Percentiles rank a stretch among this genome's conserved stretches.
These are phyloP conservation scores for Drosophila helvetica DNA, from an alignment of 2,888 invertebrate species.

Conservation along the genomic window DNA sequence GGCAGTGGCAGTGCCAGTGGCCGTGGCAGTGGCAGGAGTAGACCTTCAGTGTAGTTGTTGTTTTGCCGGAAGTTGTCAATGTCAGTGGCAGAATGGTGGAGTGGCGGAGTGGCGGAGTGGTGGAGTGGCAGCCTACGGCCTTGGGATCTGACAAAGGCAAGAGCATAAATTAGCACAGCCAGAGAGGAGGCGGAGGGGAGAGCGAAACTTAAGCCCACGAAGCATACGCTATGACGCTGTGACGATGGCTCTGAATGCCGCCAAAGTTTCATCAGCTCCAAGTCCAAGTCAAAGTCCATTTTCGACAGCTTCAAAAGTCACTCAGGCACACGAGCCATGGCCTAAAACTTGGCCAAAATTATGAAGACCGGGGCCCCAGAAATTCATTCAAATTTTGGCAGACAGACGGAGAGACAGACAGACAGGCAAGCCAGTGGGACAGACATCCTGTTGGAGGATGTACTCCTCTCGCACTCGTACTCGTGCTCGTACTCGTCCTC, in stretches of 20 bases:
- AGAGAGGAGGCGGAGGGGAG: background rate
- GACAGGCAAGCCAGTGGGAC: slow-evolving; percentile 1
- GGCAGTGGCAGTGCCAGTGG: slow-evolving; percentile 3
- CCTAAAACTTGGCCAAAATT: slow-evolving; percentile 58
- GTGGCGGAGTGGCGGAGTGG: background rate
- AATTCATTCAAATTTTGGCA: slow-evolving; percentile 40
- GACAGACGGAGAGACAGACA: too few species aligned
- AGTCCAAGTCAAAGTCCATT: slow-evolving; percentile 38
- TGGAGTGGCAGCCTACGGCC: slow-evolving; percentile 18
- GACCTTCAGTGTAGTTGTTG: slow-evolving; percentile 37
- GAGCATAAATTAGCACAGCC: slow-evolving; percentile 71
- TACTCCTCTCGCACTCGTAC: background rate
- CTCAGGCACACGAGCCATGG: slow-evolving; percentile 55
- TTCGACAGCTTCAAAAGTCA: slow-evolving; percentile 64
- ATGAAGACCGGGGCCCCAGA: slow-evolving; percentile 55
- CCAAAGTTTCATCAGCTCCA: slow-evolving; percentile 50
- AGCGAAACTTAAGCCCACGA: slow-evolving; percentile 32
- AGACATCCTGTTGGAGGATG: slow-evolving; percentile 43
- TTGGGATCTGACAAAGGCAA: slow-evolving; percentile 52
- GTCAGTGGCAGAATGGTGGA: slow-evolving; percentile 48
- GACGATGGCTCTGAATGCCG: background rate
- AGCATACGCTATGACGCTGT: slow-evolving; percentile 28
- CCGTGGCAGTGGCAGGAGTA: too few species aligned
- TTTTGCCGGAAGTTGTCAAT: slow-evolving; percentile 67
- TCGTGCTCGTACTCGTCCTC: background rate